Base-by-base conservation (phyloP, 2,797 vertebrate species). In the Pipistrellus kuhlii region DNA sequence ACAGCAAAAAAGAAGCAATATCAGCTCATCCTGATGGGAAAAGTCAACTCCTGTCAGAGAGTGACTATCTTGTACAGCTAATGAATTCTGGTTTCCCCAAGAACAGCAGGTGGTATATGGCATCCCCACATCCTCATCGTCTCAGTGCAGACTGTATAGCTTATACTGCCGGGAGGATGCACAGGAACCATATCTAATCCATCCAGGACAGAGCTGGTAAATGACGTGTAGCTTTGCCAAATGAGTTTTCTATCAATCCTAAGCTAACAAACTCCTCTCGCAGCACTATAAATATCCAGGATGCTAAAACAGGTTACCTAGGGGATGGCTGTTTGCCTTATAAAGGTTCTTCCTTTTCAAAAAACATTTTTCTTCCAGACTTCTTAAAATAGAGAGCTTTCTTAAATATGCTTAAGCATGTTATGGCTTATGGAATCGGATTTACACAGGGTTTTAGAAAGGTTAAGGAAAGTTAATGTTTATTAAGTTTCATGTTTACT, bases 281-380 rank as follows among this genome's bases (percentile, higher is more conserved):
- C 71, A 88, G 38, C 38, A 48, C 71, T 95, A 85, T 92, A 96
- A 95, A 95, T 88, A 95, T 41, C 35, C 7, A 55, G 46, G 10
- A 69, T 77, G 55, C 81, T 41, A 55, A 92, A 72, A 77, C 14
- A 76, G 25, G n/a, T 87, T 94, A 82, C 84, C 84, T 89, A 71
- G 57, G 59, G 78, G 46, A 93, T 88, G 53, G 2, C 80, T 95
- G 92, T 93, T 94, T 95, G 80, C 85, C 88, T 84, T 85, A 90
- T 87, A 92, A 90, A 93, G 23, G 68, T 38, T 87, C 55, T 69
- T 87, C 25, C 30, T 77, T 94, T 96, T 17, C 64, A 64, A 32
- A 20, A 71, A 94, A 92, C 15, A 2, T 59, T 62, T 91, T 11
- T 23, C 18, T 68, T 90, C 64, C 38, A 85, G 35, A 46, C 90